Evolutionary conservation across 2,888 invertebrate species (phyloP).

Genomic region (Ichneumoninae sp.): DNA sequence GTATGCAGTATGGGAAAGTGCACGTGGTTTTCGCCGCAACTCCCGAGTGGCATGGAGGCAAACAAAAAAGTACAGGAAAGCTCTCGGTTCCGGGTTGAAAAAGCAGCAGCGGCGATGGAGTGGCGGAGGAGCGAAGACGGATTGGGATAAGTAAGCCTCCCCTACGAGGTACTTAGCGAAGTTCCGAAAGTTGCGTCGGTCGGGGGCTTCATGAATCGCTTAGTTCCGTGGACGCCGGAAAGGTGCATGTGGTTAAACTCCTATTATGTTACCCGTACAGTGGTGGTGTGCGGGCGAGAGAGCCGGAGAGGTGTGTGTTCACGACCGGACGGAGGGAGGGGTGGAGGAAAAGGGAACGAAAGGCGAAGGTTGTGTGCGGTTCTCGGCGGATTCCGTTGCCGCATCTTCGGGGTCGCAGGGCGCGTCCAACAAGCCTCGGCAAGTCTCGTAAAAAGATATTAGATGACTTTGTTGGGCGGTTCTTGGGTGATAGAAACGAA

Average conservation of each 20-base stretch:
- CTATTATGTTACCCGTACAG: constrained; percentile 62
- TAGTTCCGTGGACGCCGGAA: constrained; percentile 55
- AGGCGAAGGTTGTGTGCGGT: constrained; percentile 32
- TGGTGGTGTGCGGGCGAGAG: not conserved
- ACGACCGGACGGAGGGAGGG: not conserved
- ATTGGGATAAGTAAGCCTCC: constrained; percentile 42
- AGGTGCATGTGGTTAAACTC: constrained; percentile 67
- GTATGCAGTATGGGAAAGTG: constrained; percentile 19
- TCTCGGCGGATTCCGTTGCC: constrained; percentile 3
- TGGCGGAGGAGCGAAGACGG: constrained; percentile 12
- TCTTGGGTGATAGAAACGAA: not conserved
- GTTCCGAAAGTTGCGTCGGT: constrained; percentile 67
- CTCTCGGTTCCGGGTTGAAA: constrained; percentile 29
- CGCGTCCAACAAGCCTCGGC: constrained; percentile 30
- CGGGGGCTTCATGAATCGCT: constrained; percentile 68
- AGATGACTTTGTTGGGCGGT: constrained; percentile 37
- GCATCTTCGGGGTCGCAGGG: constrained; percentile 19
- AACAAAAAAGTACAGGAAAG: constrained; percentile 42
- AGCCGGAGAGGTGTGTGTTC: not conserved
- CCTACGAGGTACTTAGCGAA: constrained; percentile 65
- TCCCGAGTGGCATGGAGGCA: constrained; percentile 12
- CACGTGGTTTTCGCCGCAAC: constrained; percentile 26
- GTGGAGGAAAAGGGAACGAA: not conserved
- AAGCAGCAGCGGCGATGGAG: constrained; percentile 18
- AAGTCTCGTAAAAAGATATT: constrained; percentile 53